Base-by-base conservation (phyloP, 2,888 invertebrate species). In the Sesia apiformis region DNA sequence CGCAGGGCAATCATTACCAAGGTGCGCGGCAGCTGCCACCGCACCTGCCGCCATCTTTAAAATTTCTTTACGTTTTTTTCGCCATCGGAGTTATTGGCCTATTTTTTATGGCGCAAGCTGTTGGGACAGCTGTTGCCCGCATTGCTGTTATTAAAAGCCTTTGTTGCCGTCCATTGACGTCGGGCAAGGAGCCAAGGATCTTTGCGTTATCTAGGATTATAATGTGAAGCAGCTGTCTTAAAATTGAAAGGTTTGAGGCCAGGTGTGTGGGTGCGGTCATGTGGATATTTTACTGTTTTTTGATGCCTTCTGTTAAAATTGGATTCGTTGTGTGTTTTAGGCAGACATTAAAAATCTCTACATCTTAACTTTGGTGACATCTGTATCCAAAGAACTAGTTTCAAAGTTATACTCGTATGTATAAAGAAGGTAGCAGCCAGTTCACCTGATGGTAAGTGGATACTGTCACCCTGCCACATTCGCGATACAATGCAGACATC, bases 71-170 rank as follows among this genome's bases (percentile, higher is more conserved):
- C 72, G 72, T 78, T 84, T 86, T 80, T 86, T 85, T 85, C 75
- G 84, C 84, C 81, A 80, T 81, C 76, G 78, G 74, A 78, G 86
- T 85, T 87, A 86, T 86, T 89, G 86, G 88, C 87, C 88, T 88
- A 88, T 89, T 89, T 88, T 88, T 88, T 87, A 86, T 78, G 80
- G 79, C 78, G 84, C 88, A 88, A 88, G 88, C 85, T 87, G 88
- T 70, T 65, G 60, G 65, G 74, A 74, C 87, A 87, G 85, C 86
- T 87, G 88, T 84, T 82, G 76, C 72, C 72, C 74, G 74, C 67
- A 73, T 74, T 66, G 46, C 7, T 41, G 23, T 54, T 67, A 61
- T 69, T 69, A 68, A 72, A 72, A 70, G 69, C 63, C 74, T 78
- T 77, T 78, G 77, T 82, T 79, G 60, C 67, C 59, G 39, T 55